Percentiles rank a stretch among this genome's conserved stretches.
Conservation (phyloP, 2,888 invertebrate species). For the Pterostichus madidus region DNA sequence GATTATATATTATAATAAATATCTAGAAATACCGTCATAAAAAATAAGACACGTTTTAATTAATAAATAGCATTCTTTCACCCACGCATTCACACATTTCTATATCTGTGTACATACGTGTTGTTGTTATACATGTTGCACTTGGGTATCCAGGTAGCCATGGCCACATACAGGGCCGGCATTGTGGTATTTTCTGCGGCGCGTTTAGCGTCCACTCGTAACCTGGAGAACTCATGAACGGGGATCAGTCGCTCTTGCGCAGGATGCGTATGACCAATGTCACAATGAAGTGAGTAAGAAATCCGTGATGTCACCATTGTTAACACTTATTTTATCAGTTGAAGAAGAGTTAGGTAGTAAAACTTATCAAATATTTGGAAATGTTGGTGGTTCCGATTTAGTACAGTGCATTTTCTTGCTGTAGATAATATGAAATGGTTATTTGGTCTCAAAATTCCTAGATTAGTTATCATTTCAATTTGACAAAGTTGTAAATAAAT, state of each 20-base stretch:
- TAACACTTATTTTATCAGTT: conserved; percentile 27
- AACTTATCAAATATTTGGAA: not conserved
- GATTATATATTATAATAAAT: not conserved
- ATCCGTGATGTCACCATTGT: conserved; percentile 82
- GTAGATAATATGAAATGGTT: conserved; percentile 23
- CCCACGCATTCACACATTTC: conserved; percentile 28
- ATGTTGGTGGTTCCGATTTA: not conserved
- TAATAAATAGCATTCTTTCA: conserved; percentile 22
- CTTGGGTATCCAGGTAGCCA: conserved; percentile 88
- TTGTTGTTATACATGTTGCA: conserved; percentile 76
- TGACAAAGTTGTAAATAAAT: conserved; percentile 33
- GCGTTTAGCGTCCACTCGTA: conserved; percentile 79
- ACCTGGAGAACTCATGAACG: conserved; percentile 82
- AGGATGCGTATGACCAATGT: conserved; percentile 78
- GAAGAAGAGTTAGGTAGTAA: not conserved
- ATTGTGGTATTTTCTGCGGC: conserved; percentile 80
- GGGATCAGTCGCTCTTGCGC: conserved; percentile 77
- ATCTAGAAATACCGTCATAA: conserved; percentile 32
- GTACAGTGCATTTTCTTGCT: conserved; percentile 25
- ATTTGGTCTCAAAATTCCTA: conserved; percentile 27
- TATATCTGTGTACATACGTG: conserved; percentile 54
- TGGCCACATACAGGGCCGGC: conserved; percentile 86
- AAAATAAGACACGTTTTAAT: conserved; percentile 7
- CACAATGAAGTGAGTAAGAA: conserved; percentile 82
- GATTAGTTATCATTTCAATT: conserved; percentile 26